phyloP scores from a whole-genome alignment of 2,797 vertebrate species.

The Chelonia mydas region DNA sequence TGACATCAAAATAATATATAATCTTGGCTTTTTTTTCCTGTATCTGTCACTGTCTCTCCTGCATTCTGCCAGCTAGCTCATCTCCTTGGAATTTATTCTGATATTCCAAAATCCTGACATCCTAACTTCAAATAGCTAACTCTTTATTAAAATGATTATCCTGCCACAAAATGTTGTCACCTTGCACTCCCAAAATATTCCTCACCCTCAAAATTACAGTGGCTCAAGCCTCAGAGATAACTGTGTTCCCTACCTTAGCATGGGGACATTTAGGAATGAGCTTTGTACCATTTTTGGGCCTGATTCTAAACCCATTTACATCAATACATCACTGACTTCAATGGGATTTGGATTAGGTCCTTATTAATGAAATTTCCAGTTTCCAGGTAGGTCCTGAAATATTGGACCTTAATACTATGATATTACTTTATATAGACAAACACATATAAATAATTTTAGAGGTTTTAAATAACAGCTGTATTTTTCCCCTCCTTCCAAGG shows the following conservation, averaged over 20 bases:
- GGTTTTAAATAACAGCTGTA: background rate
- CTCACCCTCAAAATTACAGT: background rate
- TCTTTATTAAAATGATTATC: background rate
- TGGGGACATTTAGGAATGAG: background rate
- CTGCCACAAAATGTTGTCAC: background rate
- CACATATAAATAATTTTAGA: background rate
- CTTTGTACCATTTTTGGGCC: background rate
- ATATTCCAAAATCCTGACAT: background rate
- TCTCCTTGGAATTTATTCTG: background rate
- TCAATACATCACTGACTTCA: background rate
- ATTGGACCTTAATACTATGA: background rate
- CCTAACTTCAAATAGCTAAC: background rate
- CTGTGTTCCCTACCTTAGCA: background rate
- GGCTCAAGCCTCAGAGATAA: background rate
- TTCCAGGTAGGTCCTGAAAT: background rate
- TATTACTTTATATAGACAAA: background rate
- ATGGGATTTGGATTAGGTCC: background rate
- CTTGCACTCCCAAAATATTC: background rate
- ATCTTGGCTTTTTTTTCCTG: background rate
- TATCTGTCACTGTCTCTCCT: background rate
- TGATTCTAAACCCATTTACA: background rate
- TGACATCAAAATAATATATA: background rate
- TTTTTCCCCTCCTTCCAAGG: background rate
- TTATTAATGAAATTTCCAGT: background rate
- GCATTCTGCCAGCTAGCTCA: background rate